Evolutionary conservation across 2,113 vertebrate species (phyloP).

Genomic region (Eurypyga helias): DNA sequence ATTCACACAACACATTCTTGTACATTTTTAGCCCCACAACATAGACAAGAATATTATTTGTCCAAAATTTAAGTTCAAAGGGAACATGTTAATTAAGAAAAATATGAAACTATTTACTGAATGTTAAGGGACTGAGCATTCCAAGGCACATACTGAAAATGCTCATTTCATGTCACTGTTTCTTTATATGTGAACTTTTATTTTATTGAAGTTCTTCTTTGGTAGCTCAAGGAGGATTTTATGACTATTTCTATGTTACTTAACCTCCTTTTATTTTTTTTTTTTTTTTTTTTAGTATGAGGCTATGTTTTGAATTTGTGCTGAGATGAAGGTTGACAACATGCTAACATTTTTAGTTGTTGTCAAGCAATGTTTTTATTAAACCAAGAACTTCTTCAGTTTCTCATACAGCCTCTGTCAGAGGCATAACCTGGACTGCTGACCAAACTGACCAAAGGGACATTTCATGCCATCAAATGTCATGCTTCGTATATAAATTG

Average conservation of each 20-base stretch:
- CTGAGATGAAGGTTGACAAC: no score
- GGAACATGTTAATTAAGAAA: neutral
- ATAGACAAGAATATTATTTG: neutral
- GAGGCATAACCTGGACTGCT: no score
- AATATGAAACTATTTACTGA: neutral
- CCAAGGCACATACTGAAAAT: neutral
- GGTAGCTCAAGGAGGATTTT: neutral
- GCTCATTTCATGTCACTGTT: neutral
- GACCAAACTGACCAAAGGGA: no score
- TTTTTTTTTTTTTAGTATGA: neutral
- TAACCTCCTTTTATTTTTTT: neutral
- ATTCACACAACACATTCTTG: neutral
- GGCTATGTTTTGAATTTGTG: no score
- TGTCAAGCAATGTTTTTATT: no score
- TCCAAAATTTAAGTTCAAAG: neutral
- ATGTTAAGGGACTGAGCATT: neutral
- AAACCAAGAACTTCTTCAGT: no score
- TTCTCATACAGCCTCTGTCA: no score
- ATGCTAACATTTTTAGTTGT: no score
- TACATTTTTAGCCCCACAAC: neutral
- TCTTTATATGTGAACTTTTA: neutral
- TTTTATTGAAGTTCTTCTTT: neutral
- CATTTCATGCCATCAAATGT: no score
- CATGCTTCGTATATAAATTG: no score
- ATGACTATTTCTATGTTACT: neutral